These are phyloP conservation scores for Neuroterus valhalla DNA, from an alignment of 1,140 invertebrate genomes.

Conservation along the genomic window DNA sequence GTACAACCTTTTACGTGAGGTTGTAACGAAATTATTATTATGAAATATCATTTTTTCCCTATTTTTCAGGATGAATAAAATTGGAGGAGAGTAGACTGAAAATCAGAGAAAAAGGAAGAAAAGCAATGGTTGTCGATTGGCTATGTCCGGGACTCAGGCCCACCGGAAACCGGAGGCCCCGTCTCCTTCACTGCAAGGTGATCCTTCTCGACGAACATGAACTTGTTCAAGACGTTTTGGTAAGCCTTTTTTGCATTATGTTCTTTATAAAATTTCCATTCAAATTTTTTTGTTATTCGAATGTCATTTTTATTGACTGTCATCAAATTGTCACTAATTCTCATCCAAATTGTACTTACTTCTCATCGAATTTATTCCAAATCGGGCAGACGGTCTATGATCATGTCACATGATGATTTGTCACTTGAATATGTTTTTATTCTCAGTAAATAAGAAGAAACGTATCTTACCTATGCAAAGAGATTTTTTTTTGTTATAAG, in stretches of 20 bases:
- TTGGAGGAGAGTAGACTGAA: conserved; percentile 42
- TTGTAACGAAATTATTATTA: conserved; percentile 9
- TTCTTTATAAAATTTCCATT: neutral
- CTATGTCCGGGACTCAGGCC: conserved; percentile 72
- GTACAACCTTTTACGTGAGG: neutral
- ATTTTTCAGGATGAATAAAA: conserved; percentile 58
- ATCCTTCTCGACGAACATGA: conserved; percentile 80
- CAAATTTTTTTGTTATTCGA: too few species aligned
- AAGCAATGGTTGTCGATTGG: conserved; percentile 73
- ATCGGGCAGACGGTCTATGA: too few species aligned
- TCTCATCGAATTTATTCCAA: too few species aligned
- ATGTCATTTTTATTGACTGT: too few species aligned
- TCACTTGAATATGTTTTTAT: too few species aligned
- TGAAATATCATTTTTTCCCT: conserved; percentile 40
- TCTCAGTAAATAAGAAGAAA: too few species aligned
- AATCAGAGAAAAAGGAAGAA: conserved; percentile 33
- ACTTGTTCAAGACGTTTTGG: conserved; percentile 79
- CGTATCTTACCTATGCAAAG: too few species aligned
- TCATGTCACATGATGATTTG: too few species aligned
- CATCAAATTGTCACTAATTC: too few species aligned
- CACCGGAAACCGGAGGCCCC: conserved; percentile 76
- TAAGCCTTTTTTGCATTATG: conserved; percentile 66
- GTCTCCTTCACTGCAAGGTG: conserved; percentile 79
- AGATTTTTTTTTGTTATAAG: too few species aligned
- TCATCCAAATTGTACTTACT: too few species aligned